These are phyloP conservation scores for Acleris emargana DNA, from an alignment of 2,888 invertebrate genomes.

Conservation along the genomic window DNA sequence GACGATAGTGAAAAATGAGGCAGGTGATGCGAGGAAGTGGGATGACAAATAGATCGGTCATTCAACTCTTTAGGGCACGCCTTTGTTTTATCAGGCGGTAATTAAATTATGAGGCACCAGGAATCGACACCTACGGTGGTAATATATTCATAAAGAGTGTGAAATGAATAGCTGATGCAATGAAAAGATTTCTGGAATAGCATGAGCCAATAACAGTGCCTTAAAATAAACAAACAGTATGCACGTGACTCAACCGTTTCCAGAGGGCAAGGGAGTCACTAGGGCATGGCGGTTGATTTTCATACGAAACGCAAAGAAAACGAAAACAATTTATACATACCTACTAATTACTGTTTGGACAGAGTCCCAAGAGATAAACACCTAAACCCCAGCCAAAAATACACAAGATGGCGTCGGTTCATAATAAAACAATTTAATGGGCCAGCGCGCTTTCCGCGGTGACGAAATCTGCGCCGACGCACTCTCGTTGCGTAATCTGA, in stretches of 20 bases:
- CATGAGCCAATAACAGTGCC: background rate
- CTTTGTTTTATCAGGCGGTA: constrained; percentile 2
- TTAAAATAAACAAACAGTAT: constrained; percentile 5
- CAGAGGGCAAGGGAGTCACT: constrained; percentile 15
- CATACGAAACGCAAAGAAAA: constrained; percentile 41
- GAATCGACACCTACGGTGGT: background rate
- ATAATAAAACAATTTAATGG: constrained; percentile 84
- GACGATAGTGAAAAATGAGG: constrained; percentile 72
- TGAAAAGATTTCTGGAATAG: background rate
- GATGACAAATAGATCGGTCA: constrained; percentile 67
- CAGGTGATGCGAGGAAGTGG: constrained; percentile 69
- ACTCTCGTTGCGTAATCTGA: constrained; percentile 77
- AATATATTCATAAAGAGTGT: background rate
- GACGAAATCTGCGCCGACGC: constrained; percentile 82
- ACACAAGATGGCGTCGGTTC: constrained; percentile 83
- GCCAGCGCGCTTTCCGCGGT: constrained; percentile 83
- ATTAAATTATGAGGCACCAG: background rate
- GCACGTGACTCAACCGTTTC: constrained; percentile 7
- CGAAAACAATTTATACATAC: constrained; percentile 69
- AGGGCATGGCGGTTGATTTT: constrained; percentile 19
- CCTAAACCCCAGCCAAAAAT: constrained; percentile 82
- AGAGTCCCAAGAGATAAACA: constrained; percentile 82
- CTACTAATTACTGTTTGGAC: constrained; percentile 82
- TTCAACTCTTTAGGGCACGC: constrained; percentile 53
- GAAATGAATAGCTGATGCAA: background rate